Evolutionary conservation across 2,888 invertebrate genomes (phyloP).

Genomic region (Unio delphinus): DNA sequence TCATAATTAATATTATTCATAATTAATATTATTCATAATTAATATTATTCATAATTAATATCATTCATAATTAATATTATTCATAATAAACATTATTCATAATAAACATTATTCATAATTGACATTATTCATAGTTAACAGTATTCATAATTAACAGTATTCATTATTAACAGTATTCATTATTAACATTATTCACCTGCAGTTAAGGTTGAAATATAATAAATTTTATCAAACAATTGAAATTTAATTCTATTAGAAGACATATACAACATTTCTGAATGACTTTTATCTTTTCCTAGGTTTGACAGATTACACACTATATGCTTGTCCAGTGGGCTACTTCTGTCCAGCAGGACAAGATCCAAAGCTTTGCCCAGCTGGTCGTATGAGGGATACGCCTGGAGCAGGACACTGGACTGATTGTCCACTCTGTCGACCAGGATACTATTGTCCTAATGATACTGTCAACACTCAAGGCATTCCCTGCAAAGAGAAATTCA

Average conservation of each 20-base stretch:
- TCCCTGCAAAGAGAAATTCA: conserved; percentile 59
- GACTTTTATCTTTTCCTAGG: conserved; percentile 40
- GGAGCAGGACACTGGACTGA: conserved; percentile 54
- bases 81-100: too few relatives aligned
- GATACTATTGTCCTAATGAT: conserved; percentile 64
- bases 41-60: too few relatives aligned
- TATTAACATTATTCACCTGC: too few relatives aligned
- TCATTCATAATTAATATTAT: too few relatives aligned
- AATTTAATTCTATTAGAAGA: neutral
- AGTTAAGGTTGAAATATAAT: too few relatives aligned
- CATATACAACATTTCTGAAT: neutral
- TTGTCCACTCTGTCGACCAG: conserved; percentile 58
- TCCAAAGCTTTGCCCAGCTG: conserved; percentile 65
- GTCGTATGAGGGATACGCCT: conserved; percentile 58
- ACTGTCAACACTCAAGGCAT: conserved; percentile 61
- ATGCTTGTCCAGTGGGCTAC: conserved; percentile 64
- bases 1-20: too few relatives aligned
- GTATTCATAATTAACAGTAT: too few relatives aligned
- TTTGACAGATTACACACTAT: conserved; percentile 55
- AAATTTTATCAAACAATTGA: neutral
- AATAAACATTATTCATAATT: too few relatives aligned
- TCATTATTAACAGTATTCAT: too few relatives aligned
- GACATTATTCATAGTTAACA: too few relatives aligned
- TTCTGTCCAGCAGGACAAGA: conserved; percentile 63
- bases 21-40: too few relatives aligned